These are phyloP conservation scores for Montipora cactus DNA, from an alignment of 64 coral and sea anemone species.

Conservation along the genomic window DNA sequence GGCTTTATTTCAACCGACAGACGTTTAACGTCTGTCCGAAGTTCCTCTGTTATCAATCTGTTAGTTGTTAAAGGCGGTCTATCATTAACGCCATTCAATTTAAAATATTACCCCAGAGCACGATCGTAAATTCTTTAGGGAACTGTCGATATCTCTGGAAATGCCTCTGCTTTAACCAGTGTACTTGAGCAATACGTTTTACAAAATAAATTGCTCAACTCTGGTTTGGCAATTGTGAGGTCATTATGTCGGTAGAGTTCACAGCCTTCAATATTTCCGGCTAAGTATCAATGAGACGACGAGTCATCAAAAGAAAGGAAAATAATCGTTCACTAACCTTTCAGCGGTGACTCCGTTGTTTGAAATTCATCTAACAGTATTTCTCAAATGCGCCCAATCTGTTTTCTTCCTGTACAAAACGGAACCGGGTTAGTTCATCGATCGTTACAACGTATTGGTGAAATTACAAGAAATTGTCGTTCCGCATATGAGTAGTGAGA, in stretches of 20 bases:
- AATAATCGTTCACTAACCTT: background rate
- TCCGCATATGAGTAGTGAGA: background rate
- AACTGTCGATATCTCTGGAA: background rate
- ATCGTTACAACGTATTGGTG: no score
- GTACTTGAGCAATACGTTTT: background rate
- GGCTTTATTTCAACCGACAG: background rate
- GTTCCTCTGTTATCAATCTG: background rate
- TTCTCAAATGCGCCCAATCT: background rate
- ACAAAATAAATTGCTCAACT: background rate
- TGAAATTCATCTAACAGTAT: background rate
- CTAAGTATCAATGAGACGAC: background rate
- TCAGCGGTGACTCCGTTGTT: conserved; percentile 10
- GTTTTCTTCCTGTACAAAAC: background rate
- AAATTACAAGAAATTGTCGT: no score
- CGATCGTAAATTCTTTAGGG: background rate
- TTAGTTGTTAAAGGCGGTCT: background rate
- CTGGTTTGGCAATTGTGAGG: background rate
- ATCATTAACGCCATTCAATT: background rate
- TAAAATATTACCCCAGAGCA: background rate
- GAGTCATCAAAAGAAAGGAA: background rate
- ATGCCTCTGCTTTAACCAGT: background rate
- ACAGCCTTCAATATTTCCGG: background rate
- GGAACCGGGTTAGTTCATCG: no score
- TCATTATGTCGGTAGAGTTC: background rate
- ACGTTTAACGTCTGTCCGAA: background rate